Conservation (phyloP, 1,140 invertebrate genomes). For the Cepaea nemoralis region DNA sequence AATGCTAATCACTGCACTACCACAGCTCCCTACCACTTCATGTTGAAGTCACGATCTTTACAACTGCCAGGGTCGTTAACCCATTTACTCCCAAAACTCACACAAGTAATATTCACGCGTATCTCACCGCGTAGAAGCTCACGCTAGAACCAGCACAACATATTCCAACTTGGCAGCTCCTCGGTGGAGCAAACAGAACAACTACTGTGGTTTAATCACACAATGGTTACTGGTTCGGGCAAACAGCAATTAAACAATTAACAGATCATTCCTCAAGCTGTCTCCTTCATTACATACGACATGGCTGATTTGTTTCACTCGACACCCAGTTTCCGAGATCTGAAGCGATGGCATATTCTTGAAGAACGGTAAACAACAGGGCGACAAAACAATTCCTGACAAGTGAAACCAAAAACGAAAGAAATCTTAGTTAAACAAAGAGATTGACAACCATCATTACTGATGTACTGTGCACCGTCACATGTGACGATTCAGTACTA, state of each 20-base stretch:
- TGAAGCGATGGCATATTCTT: background rate
- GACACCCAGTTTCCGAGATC: background rate
- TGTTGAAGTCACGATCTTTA: too few relatives aligned
- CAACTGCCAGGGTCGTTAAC: too few relatives aligned
- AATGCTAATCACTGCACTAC: too few relatives aligned
- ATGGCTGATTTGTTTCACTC: background rate
- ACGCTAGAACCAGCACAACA: too few relatives aligned
- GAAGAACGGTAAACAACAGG: background rate
- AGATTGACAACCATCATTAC: background rate
- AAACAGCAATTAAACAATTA: slow-evolving; percentile 9
- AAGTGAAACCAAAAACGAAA: background rate
- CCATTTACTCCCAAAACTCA: too few relatives aligned
- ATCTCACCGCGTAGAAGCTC: too few relatives aligned
- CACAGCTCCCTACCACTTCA: too few relatives aligned
- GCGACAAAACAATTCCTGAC: background rate
- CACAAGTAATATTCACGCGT: too few relatives aligned
- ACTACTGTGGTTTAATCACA: too few relatives aligned
- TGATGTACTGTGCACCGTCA: background rate
- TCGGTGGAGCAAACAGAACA: too few relatives aligned
- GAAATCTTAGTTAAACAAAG: background rate
- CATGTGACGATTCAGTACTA: background rate
- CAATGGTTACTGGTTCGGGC: background rate
- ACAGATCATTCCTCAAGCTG: background rate
- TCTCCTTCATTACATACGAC: slow-evolving; percentile 5
- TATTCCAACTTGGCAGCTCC: too few relatives aligned